Conservation (phyloP, 2,888 invertebrate species). For the Agelastica alni region DNA sequence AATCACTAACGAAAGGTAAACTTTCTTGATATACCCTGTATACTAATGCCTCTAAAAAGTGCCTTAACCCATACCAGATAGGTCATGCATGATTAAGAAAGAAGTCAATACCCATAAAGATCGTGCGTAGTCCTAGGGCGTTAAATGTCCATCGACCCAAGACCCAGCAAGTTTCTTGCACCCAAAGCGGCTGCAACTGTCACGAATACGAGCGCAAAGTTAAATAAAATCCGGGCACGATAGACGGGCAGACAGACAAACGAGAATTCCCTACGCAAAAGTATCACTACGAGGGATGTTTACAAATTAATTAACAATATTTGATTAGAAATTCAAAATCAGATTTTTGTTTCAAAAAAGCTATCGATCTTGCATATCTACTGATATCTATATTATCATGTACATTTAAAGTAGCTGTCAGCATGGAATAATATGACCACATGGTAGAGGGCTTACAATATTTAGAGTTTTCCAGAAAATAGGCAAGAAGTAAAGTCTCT, state of each 20-base stretch:
- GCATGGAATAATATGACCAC: too few relatives aligned
- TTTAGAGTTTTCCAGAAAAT: too few relatives aligned
- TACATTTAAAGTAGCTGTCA: too few relatives aligned
- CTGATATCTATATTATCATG: too few relatives aligned
- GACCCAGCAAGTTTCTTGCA: conserved; percentile 14
- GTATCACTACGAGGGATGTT: not conserved
- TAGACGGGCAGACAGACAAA: conserved; percentile 2
- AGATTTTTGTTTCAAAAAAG: too few relatives aligned
- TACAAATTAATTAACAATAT: not conserved
- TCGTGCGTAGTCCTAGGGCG: conserved; percentile 12
- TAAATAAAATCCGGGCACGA: not conserved
- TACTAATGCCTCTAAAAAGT: too few relatives aligned
- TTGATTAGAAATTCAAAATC: not conserved
- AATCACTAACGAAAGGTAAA: too few relatives aligned
- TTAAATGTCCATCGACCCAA: conserved; percentile 17
- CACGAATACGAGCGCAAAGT: conserved; percentile 1
- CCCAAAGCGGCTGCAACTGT: conserved; percentile 6
- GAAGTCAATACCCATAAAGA: conserved; percentile 14
- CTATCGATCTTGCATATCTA: too few relatives aligned
- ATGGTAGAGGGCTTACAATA: too few relatives aligned
- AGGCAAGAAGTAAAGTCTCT: too few relatives aligned
- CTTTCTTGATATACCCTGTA: too few relatives aligned
- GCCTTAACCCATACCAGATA: conserved; percentile 4
- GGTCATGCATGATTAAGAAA: conserved; percentile 9
- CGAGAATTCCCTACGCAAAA: not conserved